phyloP scores from a whole-genome alignment of 2,113 vertebrate species.

The Narcine bancroftii region DNA sequence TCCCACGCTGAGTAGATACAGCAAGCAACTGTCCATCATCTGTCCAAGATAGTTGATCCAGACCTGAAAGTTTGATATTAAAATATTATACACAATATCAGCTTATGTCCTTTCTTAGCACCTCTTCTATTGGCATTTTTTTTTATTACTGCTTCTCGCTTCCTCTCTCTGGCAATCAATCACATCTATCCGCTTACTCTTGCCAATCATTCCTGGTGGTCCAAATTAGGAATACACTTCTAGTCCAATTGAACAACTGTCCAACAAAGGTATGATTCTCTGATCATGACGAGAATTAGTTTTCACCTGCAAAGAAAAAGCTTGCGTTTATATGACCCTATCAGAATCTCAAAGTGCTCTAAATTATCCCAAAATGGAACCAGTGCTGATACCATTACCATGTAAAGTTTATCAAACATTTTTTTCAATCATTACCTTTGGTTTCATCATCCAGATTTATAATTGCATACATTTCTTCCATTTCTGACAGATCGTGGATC shows the following conservation, averaged over 20 bases:
- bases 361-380: not conserved
- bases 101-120: not conserved
- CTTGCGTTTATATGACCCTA: not conserved
- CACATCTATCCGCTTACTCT: not conserved
- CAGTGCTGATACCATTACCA: not conserved
- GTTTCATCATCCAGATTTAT: constrained; percentile 89
- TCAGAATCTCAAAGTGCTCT: not conserved
- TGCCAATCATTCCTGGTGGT: not conserved
- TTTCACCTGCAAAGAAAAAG: not conserved
- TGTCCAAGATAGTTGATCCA: constrained; percentile 85
- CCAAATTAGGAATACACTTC: not conserved
- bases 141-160: not conserved
- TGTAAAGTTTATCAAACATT: not conserved
- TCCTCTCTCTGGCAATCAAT: not conserved
- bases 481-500: constrained; percentile 85
- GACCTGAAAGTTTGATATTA: constrained; percentile 60
- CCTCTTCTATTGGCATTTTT: not conserved
- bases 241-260: not conserved
- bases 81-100: not conserved
- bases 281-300: not conserved
- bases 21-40: constrained; percentile 91
- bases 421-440: constrained; percentile 68
- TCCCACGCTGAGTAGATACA: constrained; percentile 76
- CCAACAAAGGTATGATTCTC: too few relatives aligned
- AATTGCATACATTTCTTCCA: constrained; percentile 86